Conservation (phyloP, 2,888 invertebrate species). For the Lycaena phlaeas region DNA sequence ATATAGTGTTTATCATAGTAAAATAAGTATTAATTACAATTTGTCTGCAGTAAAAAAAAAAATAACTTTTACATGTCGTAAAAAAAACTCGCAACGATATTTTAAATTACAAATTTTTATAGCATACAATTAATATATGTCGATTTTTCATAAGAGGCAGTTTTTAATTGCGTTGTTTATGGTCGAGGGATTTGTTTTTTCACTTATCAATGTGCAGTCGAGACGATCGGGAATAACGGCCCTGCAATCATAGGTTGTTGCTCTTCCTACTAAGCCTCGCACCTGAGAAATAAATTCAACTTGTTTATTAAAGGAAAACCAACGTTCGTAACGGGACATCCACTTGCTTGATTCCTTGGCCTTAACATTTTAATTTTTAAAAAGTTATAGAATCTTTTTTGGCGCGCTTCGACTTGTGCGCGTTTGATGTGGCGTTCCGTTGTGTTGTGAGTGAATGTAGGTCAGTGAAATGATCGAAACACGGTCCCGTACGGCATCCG, state of each 20-base stretch:
- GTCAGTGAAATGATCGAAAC: constrained; percentile 70
- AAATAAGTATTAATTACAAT: too few species aligned
- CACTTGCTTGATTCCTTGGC: background rate
- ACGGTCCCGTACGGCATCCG: constrained; percentile 64
- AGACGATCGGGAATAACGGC: constrained; percentile 65
- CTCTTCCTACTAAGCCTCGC: constrained; percentile 51
- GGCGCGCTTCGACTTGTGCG: constrained; percentile 12
- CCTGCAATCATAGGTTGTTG: constrained; percentile 73
- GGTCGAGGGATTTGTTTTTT: constrained; percentile 20
- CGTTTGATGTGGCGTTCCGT: constrained; percentile 25
- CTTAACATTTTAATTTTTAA: background rate
- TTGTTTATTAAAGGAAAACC: constrained; percentile 39
- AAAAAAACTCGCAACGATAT: too few species aligned
- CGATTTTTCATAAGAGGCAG: background rate
- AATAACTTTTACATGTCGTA: too few species aligned
- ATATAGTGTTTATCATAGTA: too few species aligned
- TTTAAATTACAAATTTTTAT: too few species aligned
- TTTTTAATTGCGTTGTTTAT: background rate
- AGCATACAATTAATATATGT: too few species aligned
- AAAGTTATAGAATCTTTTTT: constrained; percentile 7
- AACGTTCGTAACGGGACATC: constrained; percentile 12
- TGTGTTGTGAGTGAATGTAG: constrained; percentile 42
- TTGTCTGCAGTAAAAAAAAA: too few species aligned
- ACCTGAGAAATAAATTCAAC: constrained; percentile 44
- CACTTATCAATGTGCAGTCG: constrained; percentile 49